Evolutionary conservation across 1,140 invertebrate species (phyloP), one percentile per base, ranked within the genome.

Genomic region (Meloidogyne floridensis): DNA sequence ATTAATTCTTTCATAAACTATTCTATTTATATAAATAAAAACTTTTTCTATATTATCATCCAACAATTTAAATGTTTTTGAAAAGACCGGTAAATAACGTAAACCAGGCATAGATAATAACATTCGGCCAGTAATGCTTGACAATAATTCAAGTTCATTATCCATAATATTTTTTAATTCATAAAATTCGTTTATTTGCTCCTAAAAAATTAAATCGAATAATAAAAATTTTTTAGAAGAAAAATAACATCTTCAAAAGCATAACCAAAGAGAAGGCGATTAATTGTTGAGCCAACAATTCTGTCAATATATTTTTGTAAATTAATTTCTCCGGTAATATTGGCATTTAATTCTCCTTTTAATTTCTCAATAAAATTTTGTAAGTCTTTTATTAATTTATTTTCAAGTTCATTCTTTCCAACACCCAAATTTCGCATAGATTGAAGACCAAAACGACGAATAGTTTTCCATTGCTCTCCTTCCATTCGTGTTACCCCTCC

Each of bases 371-470:
- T 47, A 6, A 47, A 47, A 6, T 47, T 47, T 47, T 47, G 47
- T 47, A 47, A 47, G 5, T 47, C 47, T 47, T 47, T 47, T 4
- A 47, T 47, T 47, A 47, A 51, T 69, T 51, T 71, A 3, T 79
- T 32, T 71, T 85, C 84, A 81, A 85, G 77, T 2, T 83, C 75
- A 59, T 82, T 80, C 15, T 74, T 72, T 9, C 84, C 84, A 15
- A 85, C 47, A 15, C 84, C 84, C 20, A 85, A 72, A 71, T 86
- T 86, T 43, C 82, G 59, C 18, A 85, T 65, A 42, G 81, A 84
- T 32, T 83, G 84, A 15, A 85, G 77, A 13, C 81, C 72, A 59
- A 85, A 85, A 18, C 84, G 77, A n/a, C 84, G 11, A 6, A 47
- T 47, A 47, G 5, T 47, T 8, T 47, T 47, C 47, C 47, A 47